A percentile compares a stretch with the other conserved stretches of the same genome.
Conservation (phyloP, 2,888 invertebrate species). For the Xanthorhoe designata region DNA sequence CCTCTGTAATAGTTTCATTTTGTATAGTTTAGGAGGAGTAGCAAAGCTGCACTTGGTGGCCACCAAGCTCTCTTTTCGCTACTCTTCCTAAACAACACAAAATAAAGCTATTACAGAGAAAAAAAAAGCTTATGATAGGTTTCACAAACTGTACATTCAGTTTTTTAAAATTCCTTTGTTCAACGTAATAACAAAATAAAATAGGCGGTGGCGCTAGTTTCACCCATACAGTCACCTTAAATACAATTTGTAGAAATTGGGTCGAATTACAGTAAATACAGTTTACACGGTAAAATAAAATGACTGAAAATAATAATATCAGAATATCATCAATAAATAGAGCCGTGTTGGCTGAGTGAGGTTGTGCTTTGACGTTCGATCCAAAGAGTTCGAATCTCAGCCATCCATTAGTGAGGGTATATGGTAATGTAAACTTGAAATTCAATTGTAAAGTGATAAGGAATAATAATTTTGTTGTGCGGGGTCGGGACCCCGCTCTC, state of each 20-base stretch:
- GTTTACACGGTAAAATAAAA: conserved; percentile 35
- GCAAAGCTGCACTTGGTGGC: too few species aligned
- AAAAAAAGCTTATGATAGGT: too few species aligned
- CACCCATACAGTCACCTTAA: too few species aligned
- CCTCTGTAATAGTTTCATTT: too few species aligned
- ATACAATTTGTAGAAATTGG: conserved; percentile 40
- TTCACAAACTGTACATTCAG: too few species aligned
- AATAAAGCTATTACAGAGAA: too few species aligned
- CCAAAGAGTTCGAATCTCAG: not conserved
- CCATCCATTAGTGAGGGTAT: not conserved
- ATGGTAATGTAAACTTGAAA: conserved; percentile 5
- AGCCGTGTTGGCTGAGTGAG: not conserved
- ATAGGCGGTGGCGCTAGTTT: too few species aligned
- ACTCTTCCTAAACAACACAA: too few species aligned
- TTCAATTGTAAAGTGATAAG: conserved; percentile 54
- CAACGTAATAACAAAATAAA: too few species aligned
- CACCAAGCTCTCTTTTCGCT: too few species aligned
- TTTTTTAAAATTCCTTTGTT: too few species aligned
- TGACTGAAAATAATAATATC: not conserved
- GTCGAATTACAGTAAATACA: conserved; percentile 42
- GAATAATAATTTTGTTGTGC: conserved; percentile 72
- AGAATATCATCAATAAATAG: not conserved
- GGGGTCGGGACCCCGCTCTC: conserved; percentile 70
- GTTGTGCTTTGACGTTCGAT: not conserved
- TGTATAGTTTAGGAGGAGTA: too few species aligned